Conservation (phyloP, 2,113 vertebrate species). For the Thamnophis sirtalis region DNA sequence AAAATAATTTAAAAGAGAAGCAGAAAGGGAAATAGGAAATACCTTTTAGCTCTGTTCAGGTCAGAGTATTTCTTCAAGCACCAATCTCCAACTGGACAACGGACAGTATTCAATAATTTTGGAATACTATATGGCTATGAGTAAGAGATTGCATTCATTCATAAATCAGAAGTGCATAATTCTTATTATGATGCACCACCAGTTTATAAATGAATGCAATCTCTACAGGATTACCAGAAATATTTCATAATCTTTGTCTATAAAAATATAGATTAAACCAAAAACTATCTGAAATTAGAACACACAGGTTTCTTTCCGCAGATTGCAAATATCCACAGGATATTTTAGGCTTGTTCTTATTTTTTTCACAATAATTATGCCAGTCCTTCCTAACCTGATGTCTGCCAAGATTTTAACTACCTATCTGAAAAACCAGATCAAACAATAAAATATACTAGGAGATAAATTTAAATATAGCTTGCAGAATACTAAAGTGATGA, state of each 20-base stretch:
- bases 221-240: neutral
- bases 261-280: neutral
- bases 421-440: neutral
- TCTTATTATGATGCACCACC: neutral
- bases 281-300: neutral
- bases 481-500: neutral
- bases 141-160: neutral
- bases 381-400: neutral
- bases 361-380: neutral
- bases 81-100: neutral
- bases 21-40: neutral
- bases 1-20: neutral
- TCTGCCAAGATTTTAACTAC: neutral
- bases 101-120: neutral
- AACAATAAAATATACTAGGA: neutral
- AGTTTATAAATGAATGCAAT: slow-evolving; percentile 23
- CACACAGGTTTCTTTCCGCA: neutral
- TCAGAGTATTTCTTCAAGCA: neutral
- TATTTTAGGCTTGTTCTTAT: neutral
- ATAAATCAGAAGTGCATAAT: neutral
- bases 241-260: neutral
- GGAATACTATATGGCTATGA: neutral
- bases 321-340: no score
- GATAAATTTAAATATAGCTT: neutral
- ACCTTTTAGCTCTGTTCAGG: neutral